phyloP scores from a whole-genome alignment of 2,888 invertebrate genomes.

The Dilophus febrilis region DNA sequence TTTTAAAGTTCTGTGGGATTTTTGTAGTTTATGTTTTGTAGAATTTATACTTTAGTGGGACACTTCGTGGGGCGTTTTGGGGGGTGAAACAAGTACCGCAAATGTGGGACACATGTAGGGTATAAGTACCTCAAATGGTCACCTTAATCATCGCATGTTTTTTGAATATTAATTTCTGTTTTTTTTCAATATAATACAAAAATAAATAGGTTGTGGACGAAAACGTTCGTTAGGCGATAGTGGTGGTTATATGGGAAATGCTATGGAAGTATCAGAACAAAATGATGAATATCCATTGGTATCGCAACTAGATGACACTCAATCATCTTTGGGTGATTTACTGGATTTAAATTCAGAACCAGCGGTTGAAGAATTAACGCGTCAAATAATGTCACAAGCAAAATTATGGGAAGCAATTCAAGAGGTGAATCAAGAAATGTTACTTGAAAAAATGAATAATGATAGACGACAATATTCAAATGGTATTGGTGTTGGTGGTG shows the following conservation, averaged over 20 bases:
- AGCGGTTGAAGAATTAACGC: slow-evolving; percentile 53
- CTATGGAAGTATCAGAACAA: slow-evolving; percentile 2
- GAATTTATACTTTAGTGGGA: too few species aligned
- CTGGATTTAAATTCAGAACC: slow-evolving; percentile 51
- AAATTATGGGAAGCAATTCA: slow-evolving; percentile 65
- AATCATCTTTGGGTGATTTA: slow-evolving; percentile 38
- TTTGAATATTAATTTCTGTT: neutral
- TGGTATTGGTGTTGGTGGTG: too few species aligned
- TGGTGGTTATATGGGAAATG: slow-evolving; percentile 31
- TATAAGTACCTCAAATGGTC: too few species aligned
- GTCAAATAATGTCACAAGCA: slow-evolving; percentile 64
- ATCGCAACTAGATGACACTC: too few species aligned
- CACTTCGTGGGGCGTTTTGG: too few species aligned
- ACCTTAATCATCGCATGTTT: too few species aligned
- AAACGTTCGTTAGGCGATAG: slow-evolving; percentile 41
- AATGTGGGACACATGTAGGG: too few species aligned
- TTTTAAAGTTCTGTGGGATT: too few species aligned
- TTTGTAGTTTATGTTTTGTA: too few species aligned
- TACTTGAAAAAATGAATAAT: slow-evolving; percentile 39
- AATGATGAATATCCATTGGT: slow-evolving; percentile 32
- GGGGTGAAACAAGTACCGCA: too few species aligned
- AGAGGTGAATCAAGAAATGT: slow-evolving; percentile 54
- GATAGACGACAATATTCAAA: neutral
- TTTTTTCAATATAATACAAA: slow-evolving; percentile 30
- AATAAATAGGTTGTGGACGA: slow-evolving; percentile 45